Percentiles rank a stretch among this genome's conserved stretches.
phyloP scores from a whole-genome alignment of 64 coral and sea anemone species.

The Astreopora myriophthalma region DNA sequence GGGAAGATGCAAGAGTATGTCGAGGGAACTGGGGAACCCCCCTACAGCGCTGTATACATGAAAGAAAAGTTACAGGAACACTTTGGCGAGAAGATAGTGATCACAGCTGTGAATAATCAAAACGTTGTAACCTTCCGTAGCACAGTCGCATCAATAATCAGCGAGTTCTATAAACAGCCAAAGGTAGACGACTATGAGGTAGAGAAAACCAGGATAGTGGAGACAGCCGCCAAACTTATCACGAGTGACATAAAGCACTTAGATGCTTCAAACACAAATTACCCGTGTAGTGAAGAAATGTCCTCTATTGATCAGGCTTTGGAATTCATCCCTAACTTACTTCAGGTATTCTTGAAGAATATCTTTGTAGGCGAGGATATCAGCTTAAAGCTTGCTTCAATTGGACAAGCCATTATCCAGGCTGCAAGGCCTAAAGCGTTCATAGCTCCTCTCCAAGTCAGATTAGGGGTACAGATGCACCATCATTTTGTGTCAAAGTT shows the following conservation, averaged over 20 bases:
- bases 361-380: conserved; percentile 1
- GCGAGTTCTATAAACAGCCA: conserved; percentile 3
- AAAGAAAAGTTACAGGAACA: conserved; percentile 48
- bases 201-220: conserved; percentile 33
- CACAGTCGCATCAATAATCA: conserved; percentile 18
- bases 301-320: conserved; percentile 9
- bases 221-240: conserved; percentile 57
- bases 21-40: background rate
- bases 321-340: conserved; percentile 25
- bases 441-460: background rate
- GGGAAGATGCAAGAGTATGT: conserved; percentile 20
- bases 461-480: conserved; percentile 21
- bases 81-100: conserved; percentile 57
- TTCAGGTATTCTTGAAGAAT: conserved; percentile 27
- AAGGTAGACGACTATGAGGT: background rate
- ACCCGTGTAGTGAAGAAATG: conserved; percentile 20
- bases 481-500: conserved; percentile 23
- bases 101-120: background rate
- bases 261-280: conserved; percentile 22
- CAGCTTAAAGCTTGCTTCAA: conserved; percentile 28
- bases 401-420: conserved; percentile 62
- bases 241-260: conserved; percentile 44
- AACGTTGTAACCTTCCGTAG: conserved; percentile 57
- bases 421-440: background rate
- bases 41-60: conserved; percentile 44